phyloP scores from a whole-genome alignment of 1,140 invertebrate genomes.

The Trachymyrmex septentrionalis region DNA sequence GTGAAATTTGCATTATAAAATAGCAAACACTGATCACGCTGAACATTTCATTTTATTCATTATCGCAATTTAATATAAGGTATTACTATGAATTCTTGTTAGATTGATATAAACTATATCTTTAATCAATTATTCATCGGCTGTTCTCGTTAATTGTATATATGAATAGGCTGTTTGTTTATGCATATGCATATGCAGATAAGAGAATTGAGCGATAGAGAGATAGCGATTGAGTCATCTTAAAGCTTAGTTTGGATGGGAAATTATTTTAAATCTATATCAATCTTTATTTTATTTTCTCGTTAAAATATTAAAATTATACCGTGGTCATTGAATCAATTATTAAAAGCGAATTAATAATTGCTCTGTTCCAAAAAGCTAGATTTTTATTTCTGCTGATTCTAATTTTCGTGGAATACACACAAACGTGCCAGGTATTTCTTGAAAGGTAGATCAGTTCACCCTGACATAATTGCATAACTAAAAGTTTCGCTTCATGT shows the following conservation, averaged over 20 bases:
- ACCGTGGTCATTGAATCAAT: neutral
- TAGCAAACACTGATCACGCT: neutral
- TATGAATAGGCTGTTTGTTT: conserved; percentile 35
- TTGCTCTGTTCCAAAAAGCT: neutral
- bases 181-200: conserved; percentile 1
- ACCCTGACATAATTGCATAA: conserved; percentile 76
- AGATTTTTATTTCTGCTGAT: neutral
- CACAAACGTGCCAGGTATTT: neutral
- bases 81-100: neutral
- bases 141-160: neutral
- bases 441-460: conserved; percentile 49
- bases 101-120: neutral
- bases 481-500: neutral
- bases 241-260: neutral
- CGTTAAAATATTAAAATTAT: neutral
- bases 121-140: neutral
- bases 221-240: neutral
- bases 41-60: neutral
- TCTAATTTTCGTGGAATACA: conserved; percentile 4
- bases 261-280: conserved; percentile 2
- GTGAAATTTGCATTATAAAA: neutral
- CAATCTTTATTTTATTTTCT: neutral
- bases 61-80: neutral
- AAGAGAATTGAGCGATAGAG: neutral
- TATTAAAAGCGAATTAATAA: neutral